Percentiles rank a stretch among this genome's conserved stretches.
These are phyloP conservation scores for Bubo scandiacus DNA, from an alignment of 2,113 vertebrate species.

Conservation along the genomic window DNA sequence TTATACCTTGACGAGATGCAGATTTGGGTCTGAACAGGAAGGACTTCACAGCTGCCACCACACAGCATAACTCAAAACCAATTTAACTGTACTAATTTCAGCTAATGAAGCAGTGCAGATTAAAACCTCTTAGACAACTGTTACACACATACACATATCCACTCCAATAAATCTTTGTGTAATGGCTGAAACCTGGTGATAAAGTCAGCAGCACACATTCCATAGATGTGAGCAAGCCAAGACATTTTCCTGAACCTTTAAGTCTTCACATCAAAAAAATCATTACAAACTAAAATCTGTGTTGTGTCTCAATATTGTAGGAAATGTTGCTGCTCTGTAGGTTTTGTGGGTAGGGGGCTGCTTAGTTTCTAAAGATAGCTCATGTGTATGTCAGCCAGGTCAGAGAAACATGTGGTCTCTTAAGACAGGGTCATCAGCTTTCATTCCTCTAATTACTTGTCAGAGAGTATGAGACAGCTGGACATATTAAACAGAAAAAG, in stretches of 20 bases:
- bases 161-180: not conserved
- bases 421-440: not conserved
- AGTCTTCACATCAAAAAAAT: not conserved
- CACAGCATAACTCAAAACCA: not conserved
- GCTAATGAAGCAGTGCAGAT: not conserved
- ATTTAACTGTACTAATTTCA: not conserved
- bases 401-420: not conserved
- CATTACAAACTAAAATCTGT: not conserved
- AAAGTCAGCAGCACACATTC: not conserved
- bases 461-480: not conserved
- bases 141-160: not conserved
- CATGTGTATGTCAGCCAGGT: not conserved
- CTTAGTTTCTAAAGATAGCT: not conserved
- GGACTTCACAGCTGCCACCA: not conserved
- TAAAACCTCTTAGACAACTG: not conserved
- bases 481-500: not conserved
- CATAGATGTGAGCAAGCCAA: not conserved
- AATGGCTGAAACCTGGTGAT: not conserved
- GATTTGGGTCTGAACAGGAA: not conserved
- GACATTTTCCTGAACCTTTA: not conserved
- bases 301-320: not conserved
- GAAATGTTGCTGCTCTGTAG: not conserved
- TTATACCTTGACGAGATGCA: not conserved
- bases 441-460: not conserved
- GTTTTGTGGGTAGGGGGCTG: no score